Base-by-base conservation (phyloP, 2,888 invertebrate genomes). In the Mythimna loreyi region DNA sequence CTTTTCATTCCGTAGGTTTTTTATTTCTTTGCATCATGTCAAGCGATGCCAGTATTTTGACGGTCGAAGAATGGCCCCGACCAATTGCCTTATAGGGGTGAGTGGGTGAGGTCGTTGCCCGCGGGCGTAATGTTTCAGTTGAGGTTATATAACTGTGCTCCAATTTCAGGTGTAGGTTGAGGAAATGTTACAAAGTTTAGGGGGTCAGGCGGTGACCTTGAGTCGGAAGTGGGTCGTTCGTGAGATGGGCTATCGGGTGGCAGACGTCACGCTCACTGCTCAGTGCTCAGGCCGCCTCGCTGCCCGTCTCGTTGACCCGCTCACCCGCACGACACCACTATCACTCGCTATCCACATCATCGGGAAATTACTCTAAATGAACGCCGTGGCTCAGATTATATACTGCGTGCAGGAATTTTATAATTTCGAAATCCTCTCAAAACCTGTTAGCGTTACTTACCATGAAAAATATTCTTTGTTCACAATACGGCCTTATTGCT, bases 211-310 rank as follows among this genome's bases (percentile, higher is more conserved):
- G 89, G 92, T 94, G 94, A 95, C 95, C 96, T 95, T 96, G 95
- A 87, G 86, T 79, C 86, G 88, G 83, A 94, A 95, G 94, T 94
- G 86, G 94, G 96, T 92, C 95, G 93, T 87, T 95, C 95, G 96
- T 95, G 94, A 95, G 95, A 93, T 94, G 93, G 92, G 92, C 94
- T 95, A 94, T 95, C 94, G 93, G 93, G 90, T 94, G 93, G 95
- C 93, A 94, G 94, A 91, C 95, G 95, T 95, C 94, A 96, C 95
- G 95, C 94, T 75, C 40, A 25, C 49, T 43, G 70, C 55, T 92
- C 89, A 84, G 90, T 86, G 92, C 43, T 45, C 43, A 45, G 36
- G 36, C 43, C n/a, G 43, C 90, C 88, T 83, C 84, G 81, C 83
- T 87, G 82, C 78, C 80, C 81, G 84, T 56, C 76, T 73, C 81